These are phyloP conservation scores for Euphonia xanthogaster DNA, from an alignment of 2,797 vertebrate species.

Conservation along the genomic window DNA sequence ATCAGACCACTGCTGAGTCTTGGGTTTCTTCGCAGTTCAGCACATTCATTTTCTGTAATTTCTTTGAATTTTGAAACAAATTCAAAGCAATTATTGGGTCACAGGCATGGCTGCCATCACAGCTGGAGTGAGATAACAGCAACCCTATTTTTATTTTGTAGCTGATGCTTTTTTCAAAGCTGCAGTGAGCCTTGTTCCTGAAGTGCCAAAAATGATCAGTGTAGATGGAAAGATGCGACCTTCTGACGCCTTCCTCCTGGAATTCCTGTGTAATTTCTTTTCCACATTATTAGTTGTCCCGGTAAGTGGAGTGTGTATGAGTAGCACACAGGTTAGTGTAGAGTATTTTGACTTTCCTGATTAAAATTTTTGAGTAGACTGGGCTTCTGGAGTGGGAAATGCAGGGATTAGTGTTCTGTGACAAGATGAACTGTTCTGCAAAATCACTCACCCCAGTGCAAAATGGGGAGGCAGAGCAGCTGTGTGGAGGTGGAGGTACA, in stretches of 20 bases:
- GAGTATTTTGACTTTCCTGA: not conserved
- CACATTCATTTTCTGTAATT: not conserved
- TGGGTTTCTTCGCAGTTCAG: not conserved
- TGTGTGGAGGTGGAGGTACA: not conserved
- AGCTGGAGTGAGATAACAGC: not conserved
- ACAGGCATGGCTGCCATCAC: not conserved
- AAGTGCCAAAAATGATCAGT: conserved; percentile 90
- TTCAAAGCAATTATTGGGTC: not conserved
- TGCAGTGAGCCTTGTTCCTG: conserved; percentile 88
- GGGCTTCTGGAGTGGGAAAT: not conserved
- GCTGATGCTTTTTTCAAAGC: conserved; percentile 97
- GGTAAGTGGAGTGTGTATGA: conserved; percentile 71
- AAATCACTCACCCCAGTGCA: not conserved
- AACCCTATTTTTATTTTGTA: conserved; percentile 61
- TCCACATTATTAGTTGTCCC: conserved; percentile 91
- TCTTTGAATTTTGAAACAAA: not conserved
- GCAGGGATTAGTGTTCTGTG: not conserved
- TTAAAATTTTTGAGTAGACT: not conserved
- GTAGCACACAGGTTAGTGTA: too few species aligned
- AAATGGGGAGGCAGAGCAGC: not conserved
- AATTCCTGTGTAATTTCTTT: conserved; percentile 94
- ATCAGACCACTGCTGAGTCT: not conserved
- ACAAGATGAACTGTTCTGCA: not conserved
- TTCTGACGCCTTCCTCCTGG: conserved; percentile 89
- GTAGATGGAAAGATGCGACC: conserved; percentile 92